Conservation (phyloP, 2,113 vertebrate species). For the Callospermophilus lateralis region DNA sequence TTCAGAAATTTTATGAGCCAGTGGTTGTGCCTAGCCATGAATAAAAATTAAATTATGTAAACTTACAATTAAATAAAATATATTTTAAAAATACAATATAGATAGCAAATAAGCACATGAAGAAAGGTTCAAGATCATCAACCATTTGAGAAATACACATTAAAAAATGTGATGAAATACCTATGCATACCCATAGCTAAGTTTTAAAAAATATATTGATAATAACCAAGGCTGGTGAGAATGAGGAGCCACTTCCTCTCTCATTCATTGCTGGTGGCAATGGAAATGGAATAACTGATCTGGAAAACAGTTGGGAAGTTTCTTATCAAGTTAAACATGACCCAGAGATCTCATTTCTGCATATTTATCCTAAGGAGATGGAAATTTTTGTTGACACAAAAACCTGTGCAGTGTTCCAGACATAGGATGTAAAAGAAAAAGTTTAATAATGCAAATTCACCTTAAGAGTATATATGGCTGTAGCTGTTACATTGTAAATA, state of each 20-base stretch:
- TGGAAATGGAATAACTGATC: neutral
- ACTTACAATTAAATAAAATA: neutral
- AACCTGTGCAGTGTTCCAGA: neutral
- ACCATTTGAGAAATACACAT: neutral
- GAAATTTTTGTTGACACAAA: neutral
- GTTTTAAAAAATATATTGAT: neutral
- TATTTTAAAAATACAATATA: neutral
- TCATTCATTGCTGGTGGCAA: neutral
- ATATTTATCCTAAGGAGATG: neutral
- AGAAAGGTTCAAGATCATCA: neutral
- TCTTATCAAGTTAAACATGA: neutral
- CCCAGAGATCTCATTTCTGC: neutral
- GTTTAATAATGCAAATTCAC: neutral
- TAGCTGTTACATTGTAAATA: neutral
- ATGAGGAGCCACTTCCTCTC: neutral
- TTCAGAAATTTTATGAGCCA: neutral
- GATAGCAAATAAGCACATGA: neutral
- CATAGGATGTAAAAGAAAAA: neutral
- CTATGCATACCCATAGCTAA: neutral
- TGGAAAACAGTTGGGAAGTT: neutral
- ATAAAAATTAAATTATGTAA: neutral
- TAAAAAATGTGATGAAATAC: neutral
- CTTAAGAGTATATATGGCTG: neutral
- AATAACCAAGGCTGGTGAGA: neutral
- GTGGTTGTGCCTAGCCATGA: neutral